A percentile compares a stretch with the other conserved stretches of the same genome.
phyloP scores from a whole-genome alignment of 2,888 invertebrate genomes.

The Apotomis betuletana region DNA sequence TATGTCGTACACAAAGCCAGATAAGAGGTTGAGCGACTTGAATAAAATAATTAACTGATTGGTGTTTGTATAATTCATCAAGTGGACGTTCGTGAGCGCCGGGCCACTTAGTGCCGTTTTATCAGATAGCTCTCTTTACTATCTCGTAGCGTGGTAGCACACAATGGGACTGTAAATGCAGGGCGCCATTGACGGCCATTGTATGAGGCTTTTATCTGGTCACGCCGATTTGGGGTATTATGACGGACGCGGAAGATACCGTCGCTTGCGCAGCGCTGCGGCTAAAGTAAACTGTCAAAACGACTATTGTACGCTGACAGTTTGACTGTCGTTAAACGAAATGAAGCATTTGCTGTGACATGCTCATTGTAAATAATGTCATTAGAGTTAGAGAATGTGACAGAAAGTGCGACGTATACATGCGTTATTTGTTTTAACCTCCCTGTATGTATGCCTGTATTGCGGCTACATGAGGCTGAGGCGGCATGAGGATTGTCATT shows the following conservation, averaged over 20 bases:
- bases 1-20: conserved; percentile 79
- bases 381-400: conserved; percentile 4
- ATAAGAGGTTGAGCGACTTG: conserved; percentile 80
- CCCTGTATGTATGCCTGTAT: no score
- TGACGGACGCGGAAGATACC: conserved; percentile 50
- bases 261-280: conserved; percentile 42
- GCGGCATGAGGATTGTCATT: background rate
- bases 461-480: no score
- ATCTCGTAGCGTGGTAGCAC: conserved; percentile 60
- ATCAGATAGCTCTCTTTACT: conserved; percentile 69
- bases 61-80: conserved; percentile 83
- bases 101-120: conserved; percentile 73
- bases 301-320: conserved; percentile 47
- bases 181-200: conserved; percentile 68
- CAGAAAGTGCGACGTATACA: background rate
- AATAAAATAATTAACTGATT: conserved; percentile 83
- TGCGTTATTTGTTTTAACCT: no score
- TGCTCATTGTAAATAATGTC: background rate
- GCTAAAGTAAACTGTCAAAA: conserved; percentile 48
- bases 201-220: conserved; percentile 62
- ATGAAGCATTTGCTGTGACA: conserved; percentile 17
- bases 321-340: conserved; percentile 46
- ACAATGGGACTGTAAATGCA: conserved; percentile 75
- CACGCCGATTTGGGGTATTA: conserved; percentile 58
- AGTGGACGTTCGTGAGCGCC: conserved; percentile 65